Evolutionary conservation across 2,113 vertebrate species (phyloP).

Genomic region (Suncus etruscus): DNA sequence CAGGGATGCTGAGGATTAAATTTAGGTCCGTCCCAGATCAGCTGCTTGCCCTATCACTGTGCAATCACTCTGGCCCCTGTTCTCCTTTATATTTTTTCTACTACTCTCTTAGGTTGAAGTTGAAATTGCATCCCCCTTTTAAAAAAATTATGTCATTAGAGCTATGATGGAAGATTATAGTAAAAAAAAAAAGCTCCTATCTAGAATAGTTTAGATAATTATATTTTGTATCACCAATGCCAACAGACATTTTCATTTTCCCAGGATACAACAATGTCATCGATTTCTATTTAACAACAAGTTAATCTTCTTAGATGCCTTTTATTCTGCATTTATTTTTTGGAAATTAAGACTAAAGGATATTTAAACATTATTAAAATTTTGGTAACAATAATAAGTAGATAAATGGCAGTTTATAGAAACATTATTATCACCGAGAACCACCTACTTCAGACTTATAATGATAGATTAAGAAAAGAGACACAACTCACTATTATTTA

Average conservation of each 20-base stretch:
- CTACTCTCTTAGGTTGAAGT: neutral
- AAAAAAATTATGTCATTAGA: neutral
- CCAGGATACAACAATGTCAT: neutral
- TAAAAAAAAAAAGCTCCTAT: neutral
- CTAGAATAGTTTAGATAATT: slow-evolving; percentile 23
- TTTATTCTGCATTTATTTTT: slow-evolving; percentile 16
- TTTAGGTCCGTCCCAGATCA: no score
- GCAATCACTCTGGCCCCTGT: neutral
- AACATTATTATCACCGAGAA: neutral
- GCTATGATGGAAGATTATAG: neutral
- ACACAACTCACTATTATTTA: neutral
- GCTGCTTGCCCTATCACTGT: no score
- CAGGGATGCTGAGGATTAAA: no score
- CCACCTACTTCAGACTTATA: neutral
- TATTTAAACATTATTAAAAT: neutral
- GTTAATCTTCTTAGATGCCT: neutral
- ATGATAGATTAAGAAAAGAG: slow-evolving; percentile 8
- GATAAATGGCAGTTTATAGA: neutral
- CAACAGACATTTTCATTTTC: neutral
- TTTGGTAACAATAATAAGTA: neutral
- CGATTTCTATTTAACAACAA: neutral
- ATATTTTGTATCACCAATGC: neutral
- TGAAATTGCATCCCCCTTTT: neutral
- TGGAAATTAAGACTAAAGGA: neutral
- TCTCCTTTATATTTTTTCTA: no score